Evolutionary conservation across 1,140 invertebrate species (phyloP).

Genomic region (Drosophila santomea): DNA sequence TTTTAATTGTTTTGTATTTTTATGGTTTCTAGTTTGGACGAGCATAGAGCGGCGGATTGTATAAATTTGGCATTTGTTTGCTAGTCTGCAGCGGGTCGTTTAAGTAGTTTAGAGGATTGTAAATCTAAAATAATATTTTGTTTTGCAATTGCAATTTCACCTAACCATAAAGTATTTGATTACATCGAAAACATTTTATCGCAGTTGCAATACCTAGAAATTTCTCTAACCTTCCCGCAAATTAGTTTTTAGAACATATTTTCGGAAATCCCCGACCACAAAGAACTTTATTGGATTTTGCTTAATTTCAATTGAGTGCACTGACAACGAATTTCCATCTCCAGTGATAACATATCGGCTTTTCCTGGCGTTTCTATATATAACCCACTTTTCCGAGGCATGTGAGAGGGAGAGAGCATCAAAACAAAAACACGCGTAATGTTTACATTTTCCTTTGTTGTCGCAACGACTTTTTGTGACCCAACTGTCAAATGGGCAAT

Average conservation of each 20-base stretch:
- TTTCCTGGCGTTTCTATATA: slow-evolving; percentile 16
- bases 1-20: neutral
- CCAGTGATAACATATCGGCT: slow-evolving; percentile 62
- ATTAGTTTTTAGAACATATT: slow-evolving; percentile 3
- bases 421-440: slow-evolving; percentile 78
- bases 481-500: slow-evolving; percentile 69
- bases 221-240: neutral
- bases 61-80: slow-evolving; percentile 62
- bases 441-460: slow-evolving; percentile 78
- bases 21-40: slow-evolving; percentile 47
- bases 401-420: slow-evolving; percentile 41
- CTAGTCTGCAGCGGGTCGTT: slow-evolving; percentile 22
- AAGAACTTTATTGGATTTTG: slow-evolving; percentile 62
- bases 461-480: slow-evolving; percentile 53
- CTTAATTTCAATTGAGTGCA: slow-evolving; percentile 60
- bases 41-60: slow-evolving; percentile 44
- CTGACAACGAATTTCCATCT: slow-evolving; percentile 57
- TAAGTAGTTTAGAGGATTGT: slow-evolving; percentile 14
- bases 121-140: neutral
- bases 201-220: neutral
- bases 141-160: neutral
- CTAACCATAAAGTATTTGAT: too few species aligned
- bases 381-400: slow-evolving; percentile 21
- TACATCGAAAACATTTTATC: too few species aligned
- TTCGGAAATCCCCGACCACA: slow-evolving; percentile 11